Percentiles rank a stretch among this genome's conserved stretches.
Conservation (phyloP, 2,113 vertebrate species). For the Oryzias curvinotus region DNA sequence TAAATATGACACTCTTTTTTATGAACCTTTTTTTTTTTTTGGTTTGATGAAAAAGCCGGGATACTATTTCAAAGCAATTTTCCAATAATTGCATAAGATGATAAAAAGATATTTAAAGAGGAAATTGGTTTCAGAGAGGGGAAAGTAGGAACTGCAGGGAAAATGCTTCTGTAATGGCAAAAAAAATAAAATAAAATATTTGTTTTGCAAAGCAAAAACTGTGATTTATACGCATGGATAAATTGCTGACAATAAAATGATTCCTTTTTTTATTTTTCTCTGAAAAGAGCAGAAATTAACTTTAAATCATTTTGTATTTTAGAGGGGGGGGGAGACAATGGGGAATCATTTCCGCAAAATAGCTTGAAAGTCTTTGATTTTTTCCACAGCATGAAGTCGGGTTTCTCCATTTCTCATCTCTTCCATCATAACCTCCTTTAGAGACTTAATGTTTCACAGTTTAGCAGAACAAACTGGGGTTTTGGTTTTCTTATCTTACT, state of each 20-base stretch:
- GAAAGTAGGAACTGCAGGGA: conserved; percentile 27
- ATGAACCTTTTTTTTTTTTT: conserved; percentile 1
- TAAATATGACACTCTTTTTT: conserved; percentile 11
- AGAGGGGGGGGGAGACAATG: conserved; percentile 18
- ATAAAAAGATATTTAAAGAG: conserved; percentile 38
- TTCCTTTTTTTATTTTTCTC: conserved; percentile 24
- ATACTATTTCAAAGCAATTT: conserved; percentile 31
- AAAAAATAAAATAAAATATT: conserved; percentile 23
- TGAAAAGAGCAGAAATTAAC: conserved; percentile 28
- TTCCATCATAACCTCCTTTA: conserved; percentile 69
- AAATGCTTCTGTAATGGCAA: conserved; percentile 38
- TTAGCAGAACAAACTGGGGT: too few relatives aligned
- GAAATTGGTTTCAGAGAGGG: conserved; percentile 26
- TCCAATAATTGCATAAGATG: conserved; percentile 34
- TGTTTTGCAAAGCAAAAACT: conserved; percentile 27
- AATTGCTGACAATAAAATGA: conserved; percentile 35
- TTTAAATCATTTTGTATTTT: conserved; percentile 33
- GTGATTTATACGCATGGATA: conserved; percentile 23
- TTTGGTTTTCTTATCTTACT: too few relatives aligned
- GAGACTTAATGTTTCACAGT: conserved; percentile 42
- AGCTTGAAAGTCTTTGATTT: background rate
- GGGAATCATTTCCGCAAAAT: background rate
- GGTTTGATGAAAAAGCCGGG: conserved; percentile 12
- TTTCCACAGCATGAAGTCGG: background rate
- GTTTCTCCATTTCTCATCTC: conserved; percentile 49